Percentiles rank a stretch among this genome's conserved stretches.
Conservation (phyloP, 2,888 invertebrate species). For the Parthenolecanium corni region DNA sequence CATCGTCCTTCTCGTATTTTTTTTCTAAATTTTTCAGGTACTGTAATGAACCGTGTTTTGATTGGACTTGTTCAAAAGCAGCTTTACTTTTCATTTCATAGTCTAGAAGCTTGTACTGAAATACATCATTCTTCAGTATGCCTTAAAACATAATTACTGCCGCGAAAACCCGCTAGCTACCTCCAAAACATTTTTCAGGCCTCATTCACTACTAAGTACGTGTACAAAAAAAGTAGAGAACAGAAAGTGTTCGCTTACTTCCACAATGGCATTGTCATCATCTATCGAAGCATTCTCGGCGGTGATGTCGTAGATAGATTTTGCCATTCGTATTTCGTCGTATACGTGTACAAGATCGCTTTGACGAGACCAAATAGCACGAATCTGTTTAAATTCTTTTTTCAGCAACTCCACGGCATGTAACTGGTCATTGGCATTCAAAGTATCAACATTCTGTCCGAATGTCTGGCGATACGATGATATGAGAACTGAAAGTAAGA, state of each 20-base stretch:
- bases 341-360: conserved; percentile 43
- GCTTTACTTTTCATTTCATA: conserved; percentile 37
- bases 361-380: conserved; percentile 39
- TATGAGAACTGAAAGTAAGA: conserved; percentile 3
- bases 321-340: conserved; percentile 63
- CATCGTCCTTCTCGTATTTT: conserved; percentile 41
- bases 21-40: conserved; percentile 53
- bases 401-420: conserved; percentile 49
- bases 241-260: too few species aligned
- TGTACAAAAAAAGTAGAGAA: too few species aligned
- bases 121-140: background rate
- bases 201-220: background rate
- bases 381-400: conserved; percentile 48
- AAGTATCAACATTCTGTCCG: conserved; percentile 28
- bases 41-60: conserved; percentile 49
- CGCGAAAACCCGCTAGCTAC: too few species aligned
- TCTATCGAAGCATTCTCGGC: conserved; percentile 34
- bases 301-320: conserved; percentile 42
- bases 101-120: background rate
- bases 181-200: background rate
- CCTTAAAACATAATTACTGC: too few species aligned
- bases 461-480: background rate
- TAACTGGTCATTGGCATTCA: conserved; percentile 45
- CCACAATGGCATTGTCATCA: too few species aligned
- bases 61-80: conserved; percentile 40